A percentile compares a stretch with the other conserved stretches of the same genome.
These are phyloP conservation scores for Lophochroa leadbeateri DNA, from an alignment of 2,113 vertebrate species.

Conservation along the genomic window DNA sequence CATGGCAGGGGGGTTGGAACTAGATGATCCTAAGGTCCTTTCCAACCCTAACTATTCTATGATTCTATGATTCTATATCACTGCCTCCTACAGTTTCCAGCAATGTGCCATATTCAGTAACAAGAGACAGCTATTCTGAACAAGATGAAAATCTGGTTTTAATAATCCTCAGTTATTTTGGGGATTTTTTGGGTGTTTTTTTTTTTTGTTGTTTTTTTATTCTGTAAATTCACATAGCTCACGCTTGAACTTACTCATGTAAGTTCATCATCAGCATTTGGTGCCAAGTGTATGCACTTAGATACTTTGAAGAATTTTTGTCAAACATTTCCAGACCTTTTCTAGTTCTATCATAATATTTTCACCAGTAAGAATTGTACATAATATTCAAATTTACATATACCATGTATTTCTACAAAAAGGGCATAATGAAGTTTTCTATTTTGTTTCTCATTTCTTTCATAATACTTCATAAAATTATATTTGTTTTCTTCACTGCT, in stretches of 20 bases:
- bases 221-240: neutral
- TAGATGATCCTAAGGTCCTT: no score
- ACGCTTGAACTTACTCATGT: neutral
- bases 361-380: neutral
- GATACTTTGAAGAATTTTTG: neutral
- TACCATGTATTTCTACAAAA: neutral
- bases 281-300: neutral
- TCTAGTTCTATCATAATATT: neutral
- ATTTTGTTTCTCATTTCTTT: neutral
- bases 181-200: neutral
- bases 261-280: neutral
- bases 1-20: no score
- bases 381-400: neutral
- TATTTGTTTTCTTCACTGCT: neutral
- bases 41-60: no score
- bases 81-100: neutral
- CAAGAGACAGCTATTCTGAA: neutral
- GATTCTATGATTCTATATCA: neutral
- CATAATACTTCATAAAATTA: neutral
- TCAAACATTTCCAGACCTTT: neutral
- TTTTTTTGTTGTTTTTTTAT: neutral
- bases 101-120: neutral
- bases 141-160: neutral
- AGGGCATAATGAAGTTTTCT: neutral
- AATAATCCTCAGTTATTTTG: neutral